Percentiles rank a stretch among this genome's conserved stretches.
Conservation (phyloP, 2,113 vertebrate genomes). For the Saccopteryx bilineata region DNA sequence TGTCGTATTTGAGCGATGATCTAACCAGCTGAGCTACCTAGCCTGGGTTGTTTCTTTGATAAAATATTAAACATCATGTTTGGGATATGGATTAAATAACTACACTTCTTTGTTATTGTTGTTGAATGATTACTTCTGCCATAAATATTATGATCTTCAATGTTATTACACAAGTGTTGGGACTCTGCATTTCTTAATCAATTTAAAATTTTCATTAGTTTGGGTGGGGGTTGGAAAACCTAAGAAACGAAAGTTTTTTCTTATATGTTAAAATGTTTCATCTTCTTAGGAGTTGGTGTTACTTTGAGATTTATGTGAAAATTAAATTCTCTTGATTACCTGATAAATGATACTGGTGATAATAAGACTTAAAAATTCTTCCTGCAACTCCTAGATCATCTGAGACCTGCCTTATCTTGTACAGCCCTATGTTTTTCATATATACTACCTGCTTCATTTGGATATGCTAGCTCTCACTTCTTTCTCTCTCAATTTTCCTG, state of each 20-base stretch:
- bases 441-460: conserved; percentile 26
- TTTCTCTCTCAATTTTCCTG: conserved; percentile 51
- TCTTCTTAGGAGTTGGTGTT: conserved; percentile 62
- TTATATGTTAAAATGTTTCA: conserved; percentile 23
- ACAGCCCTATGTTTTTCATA: not conserved
- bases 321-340: conserved; percentile 55
- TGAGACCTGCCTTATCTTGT: conserved; percentile 45
- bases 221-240: not conserved
- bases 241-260: conserved; percentile 36
- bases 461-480: conserved; percentile 47
- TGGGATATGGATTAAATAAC: conserved; percentile 38
- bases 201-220: conserved; percentile 54
- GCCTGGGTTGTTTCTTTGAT: not conserved
- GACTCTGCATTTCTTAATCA: conserved; percentile 49
- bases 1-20: no score
- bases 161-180: conserved; percentile 32
- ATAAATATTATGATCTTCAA: conserved; percentile 26
- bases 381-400: conserved; percentile 28
- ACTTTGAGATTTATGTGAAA: conserved; percentile 55
- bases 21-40: no score
- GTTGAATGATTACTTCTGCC: not conserved
- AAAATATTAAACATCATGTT: conserved; percentile 47
- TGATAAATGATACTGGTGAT: conserved; percentile 51
- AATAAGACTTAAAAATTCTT: conserved; percentile 62
- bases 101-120: not conserved